Percentiles rank a stretch among this genome's conserved stretches.
Conservation (phyloP, 2,113 vertebrate species). For the Hippocampus zosterae region DNA sequence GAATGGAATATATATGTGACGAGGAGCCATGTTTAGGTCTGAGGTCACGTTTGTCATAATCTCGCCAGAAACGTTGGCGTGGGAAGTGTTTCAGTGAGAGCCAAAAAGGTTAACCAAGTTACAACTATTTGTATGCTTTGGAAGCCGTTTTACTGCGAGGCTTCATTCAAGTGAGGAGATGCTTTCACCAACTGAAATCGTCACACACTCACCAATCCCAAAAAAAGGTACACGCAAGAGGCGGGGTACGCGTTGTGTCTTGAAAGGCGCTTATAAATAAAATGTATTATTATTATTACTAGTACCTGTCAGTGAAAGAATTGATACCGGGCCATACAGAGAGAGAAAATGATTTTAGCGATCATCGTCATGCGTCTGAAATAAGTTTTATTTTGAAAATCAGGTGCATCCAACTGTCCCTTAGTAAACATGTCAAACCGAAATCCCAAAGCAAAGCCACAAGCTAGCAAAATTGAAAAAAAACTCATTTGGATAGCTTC, state of each 20-base stretch:
- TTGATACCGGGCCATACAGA: neutral
- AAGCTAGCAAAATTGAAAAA: no score
- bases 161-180: neutral
- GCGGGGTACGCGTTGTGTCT: no score
- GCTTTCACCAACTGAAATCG: neutral
- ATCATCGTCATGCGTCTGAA: no score
- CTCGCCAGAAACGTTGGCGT: conserved; percentile 5
- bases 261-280: no score
- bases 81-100: conserved; percentile 20
- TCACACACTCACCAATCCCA: neutral
- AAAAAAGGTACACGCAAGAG: no score
- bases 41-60: conserved; percentile 34
- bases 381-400: no score
- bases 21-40: conserved; percentile 39
- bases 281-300: no score
- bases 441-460: no score
- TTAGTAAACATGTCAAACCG: no score
- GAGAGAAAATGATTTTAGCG: no score
- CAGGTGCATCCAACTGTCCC: no score
- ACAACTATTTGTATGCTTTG: conserved; percentile 10
- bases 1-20: conserved; percentile 46
- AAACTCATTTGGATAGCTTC: no score
- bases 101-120: conserved; percentile 20
- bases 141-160: neutral
- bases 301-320: neutral